These are phyloP conservation scores for Euwallacea fornicatus DNA, from an alignment of 1,140 invertebrate genomes.

Conservation along the genomic window DNA sequence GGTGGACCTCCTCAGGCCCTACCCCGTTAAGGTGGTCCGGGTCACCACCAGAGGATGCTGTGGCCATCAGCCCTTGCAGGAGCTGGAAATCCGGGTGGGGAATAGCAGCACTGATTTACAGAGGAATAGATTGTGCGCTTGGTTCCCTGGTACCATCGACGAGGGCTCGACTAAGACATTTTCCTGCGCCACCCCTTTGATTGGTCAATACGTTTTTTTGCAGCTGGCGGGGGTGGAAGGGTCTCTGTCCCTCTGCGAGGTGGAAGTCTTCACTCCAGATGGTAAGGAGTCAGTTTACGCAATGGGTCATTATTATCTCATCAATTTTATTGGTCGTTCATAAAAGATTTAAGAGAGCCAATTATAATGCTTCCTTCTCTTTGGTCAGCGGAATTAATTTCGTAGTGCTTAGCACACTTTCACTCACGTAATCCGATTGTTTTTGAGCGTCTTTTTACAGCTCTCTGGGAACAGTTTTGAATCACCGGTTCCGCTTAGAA, in stretches of 20 bases:
- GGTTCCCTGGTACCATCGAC: constrained; percentile 90
- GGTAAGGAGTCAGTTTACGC: constrained; percentile 58
- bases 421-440: neutral
- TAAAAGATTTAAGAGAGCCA: no score
- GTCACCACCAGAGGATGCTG: constrained; percentile 77
- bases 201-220: constrained; percentile 85
- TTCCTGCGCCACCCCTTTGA: constrained; percentile 77
- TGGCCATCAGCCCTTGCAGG: constrained; percentile 87
- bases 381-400: no score
- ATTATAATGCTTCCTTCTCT: no score
- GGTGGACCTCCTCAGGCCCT: constrained; percentile 80
- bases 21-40: constrained; percentile 79
- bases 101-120: constrained; percentile 85
- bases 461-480: no score
- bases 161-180: constrained; percentile 90
- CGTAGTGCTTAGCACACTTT: no score
- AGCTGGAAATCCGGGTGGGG: constrained; percentile 88
- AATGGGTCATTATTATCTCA: neutral
- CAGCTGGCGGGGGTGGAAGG: constrained; percentile 89
- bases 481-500: no score
- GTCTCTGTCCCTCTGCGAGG: constrained; percentile 85
- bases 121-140: constrained; percentile 86
- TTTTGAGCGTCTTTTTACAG: neutral
- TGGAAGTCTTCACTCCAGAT: constrained; percentile 88
- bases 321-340: neutral